These are phyloP conservation scores for Proisotoma minuta DNA, from an alignment of 2,888 invertebrate species.

Conservation along the genomic window DNA sequence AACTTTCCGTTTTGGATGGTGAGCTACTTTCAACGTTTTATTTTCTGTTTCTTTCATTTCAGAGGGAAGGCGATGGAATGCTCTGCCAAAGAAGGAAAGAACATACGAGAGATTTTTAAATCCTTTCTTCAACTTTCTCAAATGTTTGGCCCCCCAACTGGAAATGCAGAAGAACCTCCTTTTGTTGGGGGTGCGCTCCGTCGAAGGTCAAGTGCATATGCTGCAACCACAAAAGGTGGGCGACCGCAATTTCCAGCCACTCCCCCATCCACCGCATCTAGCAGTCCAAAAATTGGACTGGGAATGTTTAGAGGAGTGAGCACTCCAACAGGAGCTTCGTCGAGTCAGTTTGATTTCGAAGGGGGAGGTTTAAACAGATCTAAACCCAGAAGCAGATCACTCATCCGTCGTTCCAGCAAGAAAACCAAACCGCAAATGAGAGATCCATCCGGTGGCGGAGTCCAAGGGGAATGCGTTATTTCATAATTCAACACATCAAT, in stretches of 20 bases:
- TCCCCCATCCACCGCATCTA: slow-evolving; percentile 11
- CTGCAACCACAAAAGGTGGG: slow-evolving; percentile 36
- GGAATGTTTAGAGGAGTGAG: slow-evolving; percentile 6
- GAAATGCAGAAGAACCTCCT: slow-evolving; percentile 20
- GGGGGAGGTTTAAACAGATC: slow-evolving; percentile 49
- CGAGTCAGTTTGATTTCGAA: neutral
- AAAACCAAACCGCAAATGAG: slow-evolving; percentile 73
- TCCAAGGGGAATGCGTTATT: slow-evolving; percentile 23
- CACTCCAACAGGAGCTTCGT: slow-evolving; percentile 1
- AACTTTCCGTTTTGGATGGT: too few relatives aligned
- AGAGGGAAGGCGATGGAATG: slow-evolving; percentile 72
- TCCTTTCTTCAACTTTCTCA: slow-evolving; percentile 71
- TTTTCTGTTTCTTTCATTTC: slow-evolving; percentile 48
- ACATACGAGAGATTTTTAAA: slow-evolving; percentile 74
- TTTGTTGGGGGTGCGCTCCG: slow-evolving; percentile 54
- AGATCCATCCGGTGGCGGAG: slow-evolving; percentile 56
- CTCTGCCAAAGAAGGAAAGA: slow-evolving; percentile 72
- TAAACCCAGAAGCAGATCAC: slow-evolving; percentile 66
- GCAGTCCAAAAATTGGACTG: slow-evolving; percentile 15
- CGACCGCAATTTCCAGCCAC: slow-evolving; percentile 30
- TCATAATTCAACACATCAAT: slow-evolving; percentile 16
- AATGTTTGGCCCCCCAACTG: slow-evolving; percentile 57
- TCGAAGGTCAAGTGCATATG: slow-evolving; percentile 70
- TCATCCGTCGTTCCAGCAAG: slow-evolving; percentile 72
- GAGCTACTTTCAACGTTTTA: slow-evolving; percentile 15